Evolutionary conservation across 2,113 vertebrate genomes (phyloP).

Genomic region (Toxostoma redivivum): DNA sequence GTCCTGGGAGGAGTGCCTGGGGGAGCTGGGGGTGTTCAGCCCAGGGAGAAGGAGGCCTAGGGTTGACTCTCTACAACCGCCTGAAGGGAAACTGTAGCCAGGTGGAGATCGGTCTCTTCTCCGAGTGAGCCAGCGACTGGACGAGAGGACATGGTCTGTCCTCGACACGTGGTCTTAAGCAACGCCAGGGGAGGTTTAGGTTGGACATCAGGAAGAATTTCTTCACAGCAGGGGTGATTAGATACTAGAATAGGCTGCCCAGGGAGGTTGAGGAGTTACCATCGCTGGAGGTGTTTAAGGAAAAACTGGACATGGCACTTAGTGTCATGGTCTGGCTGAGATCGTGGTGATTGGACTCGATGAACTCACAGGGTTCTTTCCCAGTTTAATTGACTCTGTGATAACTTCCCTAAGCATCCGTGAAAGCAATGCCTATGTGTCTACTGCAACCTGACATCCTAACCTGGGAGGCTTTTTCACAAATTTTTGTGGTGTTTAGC

Average conservation of each 20-base stretch:
- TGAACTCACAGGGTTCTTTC: not conserved
- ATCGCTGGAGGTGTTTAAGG: not conserved
- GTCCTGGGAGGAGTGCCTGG: not conserved
- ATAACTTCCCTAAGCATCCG: too few species aligned
- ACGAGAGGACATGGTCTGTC: not conserved
- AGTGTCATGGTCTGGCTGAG: too few species aligned
- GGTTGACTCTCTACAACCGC: too few species aligned
- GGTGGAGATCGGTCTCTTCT: not conserved
- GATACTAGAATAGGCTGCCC: not conserved
- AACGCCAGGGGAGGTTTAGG: accelerated
- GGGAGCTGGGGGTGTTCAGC: too few species aligned
- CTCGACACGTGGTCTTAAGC: too few species aligned
- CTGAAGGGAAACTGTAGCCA: not conserved
- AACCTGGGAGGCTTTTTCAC: not conserved
- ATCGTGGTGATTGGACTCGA: not conserved
- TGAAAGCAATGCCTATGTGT: accelerated
- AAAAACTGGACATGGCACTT: not conserved
- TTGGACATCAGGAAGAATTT: not conserved
- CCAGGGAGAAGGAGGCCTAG: not conserved
- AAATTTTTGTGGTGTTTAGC: accelerated
- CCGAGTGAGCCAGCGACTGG: not conserved
- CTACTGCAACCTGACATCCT: too few species aligned
- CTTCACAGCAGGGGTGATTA: too few species aligned
- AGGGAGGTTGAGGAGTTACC: not conserved
- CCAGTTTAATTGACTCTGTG: not conserved